Evolutionary conservation across 2,113 vertebrate species (phyloP).

Genomic region (Clinocottus analis): DNA sequence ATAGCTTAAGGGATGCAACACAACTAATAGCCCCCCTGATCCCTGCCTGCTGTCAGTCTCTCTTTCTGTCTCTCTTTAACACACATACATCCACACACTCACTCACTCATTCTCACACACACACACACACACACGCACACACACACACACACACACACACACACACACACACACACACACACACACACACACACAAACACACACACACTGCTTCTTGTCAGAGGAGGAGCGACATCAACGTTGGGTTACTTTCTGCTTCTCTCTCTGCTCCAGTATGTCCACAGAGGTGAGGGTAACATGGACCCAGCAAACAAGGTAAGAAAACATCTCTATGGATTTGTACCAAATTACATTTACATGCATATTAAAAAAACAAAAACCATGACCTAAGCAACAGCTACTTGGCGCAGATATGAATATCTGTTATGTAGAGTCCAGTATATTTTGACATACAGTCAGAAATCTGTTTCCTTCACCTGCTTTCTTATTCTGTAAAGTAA

Average conservation of each 20-base stretch:
- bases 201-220: conserved; percentile 52
- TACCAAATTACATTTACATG: conserved; percentile 10
- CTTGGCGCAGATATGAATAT: neutral
- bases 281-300: conserved; percentile 66
- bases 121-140: conserved; percentile 12
- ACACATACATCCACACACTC: neutral
- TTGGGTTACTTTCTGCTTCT: conserved; percentile 48
- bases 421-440: neutral
- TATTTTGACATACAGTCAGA: neutral
- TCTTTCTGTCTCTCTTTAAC: conserved; percentile 33
- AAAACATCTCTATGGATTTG: conserved; percentile 33
- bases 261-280: conserved; percentile 43
- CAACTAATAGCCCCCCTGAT: conserved; percentile 57
- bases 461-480: neutral
- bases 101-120: neutral
- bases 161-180: conserved; percentile 23
- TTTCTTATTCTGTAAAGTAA: neutral
- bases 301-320: conserved; percentile 58
- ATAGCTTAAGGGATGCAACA: conserved; percentile 62
- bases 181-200: conserved; percentile 5
- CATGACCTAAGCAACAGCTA: neutral
- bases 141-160: conserved; percentile 35
- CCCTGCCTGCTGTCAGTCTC: conserved; percentile 59
- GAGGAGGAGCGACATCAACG: conserved; percentile 71
- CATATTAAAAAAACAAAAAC: neutral